Base-by-base conservation (phyloP, 2,797 vertebrate genomes). In the Eutrigla gurnardus region DNA sequence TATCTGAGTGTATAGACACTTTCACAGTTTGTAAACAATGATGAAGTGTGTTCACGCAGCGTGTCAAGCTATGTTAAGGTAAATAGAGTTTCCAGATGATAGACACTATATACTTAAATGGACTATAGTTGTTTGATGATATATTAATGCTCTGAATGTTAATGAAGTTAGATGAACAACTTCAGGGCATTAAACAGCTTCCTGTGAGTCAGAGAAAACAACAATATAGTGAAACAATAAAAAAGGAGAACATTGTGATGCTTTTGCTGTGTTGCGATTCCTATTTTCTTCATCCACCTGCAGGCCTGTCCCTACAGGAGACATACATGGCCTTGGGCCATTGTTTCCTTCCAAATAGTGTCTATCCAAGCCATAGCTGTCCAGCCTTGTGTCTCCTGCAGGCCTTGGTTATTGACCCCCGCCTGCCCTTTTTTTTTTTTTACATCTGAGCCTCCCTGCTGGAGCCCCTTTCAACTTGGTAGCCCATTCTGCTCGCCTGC, bases 361-460 rank as follows among this genome's bases (percentile, higher is more conserved):
- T 39, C 39, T 7, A 0, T n/a, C 8, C 17, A 2, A 25, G 33
- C 37, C 0, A 1, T 0, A 12, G 52, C 43, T 42, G 18, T 43
- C 37, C 43, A 25, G 57, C 42, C 33, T 3, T n/a, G 14, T 15
- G 50, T 39, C 60, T 65, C 42, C 47, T n/a, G 36, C 42, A 8
- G 5, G 10, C 32, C 32, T 62, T 66, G 58, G 36, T 58, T 58
- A 6, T 11, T 75, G 66, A 75, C 66, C 72, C 62, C 39, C 46
- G 11, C 7, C 18, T 66, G 65, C 6, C 43, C 70, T 61, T 58
- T 46, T 69, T 9, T 32, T 65, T 61, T 58, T 46, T 69, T 9
- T 32, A 6, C 14, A 72, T 71, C 59, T 55, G 4, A 25, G 60
- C 46, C 53, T 52, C 49, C 40, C 15, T 42, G 33, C 15, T 5